Evolutionary conservation across 2,888 invertebrate species (phyloP).

Genomic region (Drosophila macrothrix): DNA sequence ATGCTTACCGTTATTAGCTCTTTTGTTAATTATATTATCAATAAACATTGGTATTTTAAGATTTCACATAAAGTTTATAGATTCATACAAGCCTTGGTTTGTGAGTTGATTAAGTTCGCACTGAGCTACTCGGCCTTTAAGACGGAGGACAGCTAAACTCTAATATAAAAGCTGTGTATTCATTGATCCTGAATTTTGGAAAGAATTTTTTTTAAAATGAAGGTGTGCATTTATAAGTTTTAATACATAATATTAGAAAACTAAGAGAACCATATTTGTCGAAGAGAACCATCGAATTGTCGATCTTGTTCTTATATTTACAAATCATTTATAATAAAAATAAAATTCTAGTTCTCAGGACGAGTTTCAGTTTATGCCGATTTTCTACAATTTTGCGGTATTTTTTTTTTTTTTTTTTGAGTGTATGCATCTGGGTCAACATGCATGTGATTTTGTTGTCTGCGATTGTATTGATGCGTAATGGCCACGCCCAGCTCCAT

Average conservation of each 20-base stretch:
- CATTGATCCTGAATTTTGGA: not conserved
- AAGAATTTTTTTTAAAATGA: not conserved
- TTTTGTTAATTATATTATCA: not conserved
- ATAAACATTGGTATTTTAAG: not conserved
- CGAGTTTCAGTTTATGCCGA: not conserved
- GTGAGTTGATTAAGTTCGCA: not conserved
- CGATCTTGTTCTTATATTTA: not conserved
- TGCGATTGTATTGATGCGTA: slow-evolving; percentile 38
- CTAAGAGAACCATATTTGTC: not conserved
- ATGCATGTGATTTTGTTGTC: slow-evolving; percentile 11
- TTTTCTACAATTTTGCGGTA: not conserved
- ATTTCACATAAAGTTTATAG: not conserved
- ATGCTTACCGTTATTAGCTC: not conserved
- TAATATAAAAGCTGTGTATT: not conserved
- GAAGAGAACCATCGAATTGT: not conserved
- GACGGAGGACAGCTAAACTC: not conserved
- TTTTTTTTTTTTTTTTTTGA: not conserved
- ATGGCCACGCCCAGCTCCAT: slow-evolving; percentile 50
- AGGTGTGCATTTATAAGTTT: not conserved
- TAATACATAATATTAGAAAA: not conserved
- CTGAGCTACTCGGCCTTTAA: not conserved
- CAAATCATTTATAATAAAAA: not conserved
- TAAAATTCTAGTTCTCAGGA: not conserved
- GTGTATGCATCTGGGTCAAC: slow-evolving; percentile 53
- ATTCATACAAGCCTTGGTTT: not conserved